A percentile compares a stretch with the other conserved stretches of the same genome.
Evolutionary conservation across 2,888 invertebrate genomes (phyloP).

Genomic region (Papilio gigon): DNA sequence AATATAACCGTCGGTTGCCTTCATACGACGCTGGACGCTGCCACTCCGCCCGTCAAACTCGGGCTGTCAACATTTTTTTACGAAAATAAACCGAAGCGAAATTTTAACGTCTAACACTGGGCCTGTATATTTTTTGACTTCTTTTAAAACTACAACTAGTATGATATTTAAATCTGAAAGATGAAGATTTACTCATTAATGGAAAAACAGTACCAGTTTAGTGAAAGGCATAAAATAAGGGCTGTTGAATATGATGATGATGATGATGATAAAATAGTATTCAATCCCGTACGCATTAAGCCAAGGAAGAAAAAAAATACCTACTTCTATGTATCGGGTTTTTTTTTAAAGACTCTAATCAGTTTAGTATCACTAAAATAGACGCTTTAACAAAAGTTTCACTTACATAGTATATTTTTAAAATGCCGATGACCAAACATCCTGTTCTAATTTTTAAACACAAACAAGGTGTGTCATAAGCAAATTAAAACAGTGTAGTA

Average conservation of each 20-base stretch:
- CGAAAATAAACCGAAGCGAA: conserved; percentile 35
- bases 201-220: too few species aligned
- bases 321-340: neutral
- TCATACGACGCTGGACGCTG: conserved; percentile 46
- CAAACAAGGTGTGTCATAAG: conserved; percentile 11
- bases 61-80: conserved; percentile 37
- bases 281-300: neutral
- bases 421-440: conserved; percentile 8
- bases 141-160: neutral
- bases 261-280: too few species aligned
- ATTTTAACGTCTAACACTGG: neutral
- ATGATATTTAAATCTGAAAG: too few species aligned
- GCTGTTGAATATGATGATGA: too few species aligned
- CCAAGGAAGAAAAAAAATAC: neutral
- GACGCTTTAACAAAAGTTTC: too few species aligned
- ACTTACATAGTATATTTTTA: conserved; percentile 9
- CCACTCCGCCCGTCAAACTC: conserved; percentile 51
- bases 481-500: conserved; percentile 23
- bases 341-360: too few species aligned
- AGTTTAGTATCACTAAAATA: too few species aligned
- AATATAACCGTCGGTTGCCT: conserved; percentile 55
- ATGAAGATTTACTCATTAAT: too few species aligned
- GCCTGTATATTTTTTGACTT: neutral
- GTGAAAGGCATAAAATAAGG: too few species aligned
- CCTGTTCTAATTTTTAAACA: conserved; percentile 21